Base-by-base conservation (phyloP, 2,888 invertebrate genomes). In the Busseola fusca region DNA sequence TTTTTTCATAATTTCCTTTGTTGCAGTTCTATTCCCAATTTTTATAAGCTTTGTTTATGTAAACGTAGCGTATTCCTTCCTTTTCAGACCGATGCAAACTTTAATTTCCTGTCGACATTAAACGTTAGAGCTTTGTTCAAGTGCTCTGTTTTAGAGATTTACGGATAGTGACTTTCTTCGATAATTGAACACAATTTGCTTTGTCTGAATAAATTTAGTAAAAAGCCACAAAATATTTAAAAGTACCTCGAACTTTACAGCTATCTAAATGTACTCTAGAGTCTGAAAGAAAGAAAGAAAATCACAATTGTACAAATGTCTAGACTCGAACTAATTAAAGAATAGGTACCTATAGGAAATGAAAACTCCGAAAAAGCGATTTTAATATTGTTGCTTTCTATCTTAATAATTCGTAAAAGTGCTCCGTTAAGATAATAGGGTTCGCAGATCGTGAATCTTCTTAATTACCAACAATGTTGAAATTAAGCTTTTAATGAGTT, bases 401-500 rank as follows among this genome's bases (percentile, higher is more conserved):
- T 91, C 91, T 92, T 91, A 91, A 92, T 93, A 92, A 91, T 91
- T 93, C 88, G 87, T 88, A 87, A 91, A 92, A 91, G 91, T 85
- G 74, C 90, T 92, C 88, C 86, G 88, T 87, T 88, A 91, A 93
- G 91, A 93, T 93, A 93, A 93, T 91, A 93, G 89, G 91, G 91
- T 92, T 91, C 90, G 90, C 90, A 91, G 93, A 93, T 92, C 93
- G 91, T 93, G 93, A 94, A 94, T 94, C 93, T 94, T 93, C 93
- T 93, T 94, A 95, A 94, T 94, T 94, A 91, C 93, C 93, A 92
- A 91, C 94, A 93, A 93, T 93, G 93, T 93, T 90, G 90, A 93
- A 93, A 93, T 93, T 93, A 93, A 93, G 93, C 93, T 93, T 93
- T 92, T 93, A 94, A 94, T 93, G 92, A 94, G 92, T 94, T 94